Base-by-base conservation (phyloP, 1,140 invertebrate species). In the Drosophila miranda region DNA sequence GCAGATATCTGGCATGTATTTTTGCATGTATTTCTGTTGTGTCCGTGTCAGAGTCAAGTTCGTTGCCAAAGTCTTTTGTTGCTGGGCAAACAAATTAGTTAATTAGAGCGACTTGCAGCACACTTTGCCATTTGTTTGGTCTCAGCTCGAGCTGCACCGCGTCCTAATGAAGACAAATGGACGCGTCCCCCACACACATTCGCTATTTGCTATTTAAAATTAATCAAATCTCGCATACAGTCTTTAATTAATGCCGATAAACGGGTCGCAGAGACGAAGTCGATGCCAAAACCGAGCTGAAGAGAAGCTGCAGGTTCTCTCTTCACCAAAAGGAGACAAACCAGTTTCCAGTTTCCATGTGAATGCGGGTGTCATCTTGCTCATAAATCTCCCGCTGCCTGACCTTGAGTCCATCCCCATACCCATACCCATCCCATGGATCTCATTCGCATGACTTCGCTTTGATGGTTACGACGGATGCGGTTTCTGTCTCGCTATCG, bases 171-270 rank as follows among this genome's bases (percentile, higher is more conserved):
- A 87, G 83, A 88, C 50, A 69, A 81, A 86, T 86, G 53, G 64
- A 28, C 30, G 34, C 11, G 4, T 38, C 5, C 23, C 23, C 16
- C 34, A 16, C 46, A 9, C 9, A 48, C 14, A 21, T 54, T 59
- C 28, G 70, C 48, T 73, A 56, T 41, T 58, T 59, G 66, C 76
- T 74, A 74, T 75, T 77, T 71, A 55, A 63, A 82, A 87, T 82
- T 75, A 87, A 87, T 87, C 82, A 87, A 87, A 66, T 54, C 68
- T 26, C 30, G 62, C 68, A 66, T 19, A 19, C 2, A 2, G 19
- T 19, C 62, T 76, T 75, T 86, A 87, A 87, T 87, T 87, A 87
- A 87, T 87, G 62, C 82, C 71, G 82, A 87, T 87, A 82, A 87
- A 86, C 82, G 62, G 62, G 64, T 71, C 26, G 30, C 30, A 9